Evolutionary conservation across 1,140 invertebrate genomes (phyloP).

Genomic region (Halictus rubicundus): DNA sequence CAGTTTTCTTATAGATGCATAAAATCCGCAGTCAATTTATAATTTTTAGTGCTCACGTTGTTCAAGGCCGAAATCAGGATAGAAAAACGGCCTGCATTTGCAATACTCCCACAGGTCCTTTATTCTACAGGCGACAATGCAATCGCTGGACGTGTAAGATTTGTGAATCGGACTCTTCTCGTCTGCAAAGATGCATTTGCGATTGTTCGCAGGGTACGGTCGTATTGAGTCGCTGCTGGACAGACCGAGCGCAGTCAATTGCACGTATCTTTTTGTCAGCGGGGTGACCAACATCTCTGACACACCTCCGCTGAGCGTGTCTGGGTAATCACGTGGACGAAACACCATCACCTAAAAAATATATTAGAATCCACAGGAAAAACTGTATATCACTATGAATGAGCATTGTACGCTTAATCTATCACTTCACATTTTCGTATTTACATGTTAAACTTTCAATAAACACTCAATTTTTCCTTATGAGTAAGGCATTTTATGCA

Average conservation of each 20-base stretch:
- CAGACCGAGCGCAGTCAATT: conserved; percentile 53
- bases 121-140: conserved; percentile 81
- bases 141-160: conserved; percentile 82
- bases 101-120: conserved; percentile 78
- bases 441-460: no score
- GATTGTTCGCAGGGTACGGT: conserved; percentile 66
- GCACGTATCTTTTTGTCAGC: conserved; percentile 53
- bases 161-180: conserved; percentile 69
- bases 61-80: neutral
- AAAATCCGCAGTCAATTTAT: no score
- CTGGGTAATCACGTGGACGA: conserved; percentile 76
- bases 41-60: no score
- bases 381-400: no score
- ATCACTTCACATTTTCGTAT: no score
- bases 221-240: conserved; percentile 49
- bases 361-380: no score
- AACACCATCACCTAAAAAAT: conserved; percentile 72
- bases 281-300: conserved; percentile 58
- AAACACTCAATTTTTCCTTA: no score
- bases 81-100: conserved; percentile 80
- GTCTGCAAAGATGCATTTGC: conserved; percentile 81
- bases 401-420: no score
- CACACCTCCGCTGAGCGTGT: conserved; percentile 69
- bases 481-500: no score
- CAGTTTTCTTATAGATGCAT: no score